Percentiles rank a stretch among this genome's conserved stretches.
phyloP scores from a whole-genome alignment of 2,113 vertebrate species.

The Myrmecophaga tridactyla region DNA sequence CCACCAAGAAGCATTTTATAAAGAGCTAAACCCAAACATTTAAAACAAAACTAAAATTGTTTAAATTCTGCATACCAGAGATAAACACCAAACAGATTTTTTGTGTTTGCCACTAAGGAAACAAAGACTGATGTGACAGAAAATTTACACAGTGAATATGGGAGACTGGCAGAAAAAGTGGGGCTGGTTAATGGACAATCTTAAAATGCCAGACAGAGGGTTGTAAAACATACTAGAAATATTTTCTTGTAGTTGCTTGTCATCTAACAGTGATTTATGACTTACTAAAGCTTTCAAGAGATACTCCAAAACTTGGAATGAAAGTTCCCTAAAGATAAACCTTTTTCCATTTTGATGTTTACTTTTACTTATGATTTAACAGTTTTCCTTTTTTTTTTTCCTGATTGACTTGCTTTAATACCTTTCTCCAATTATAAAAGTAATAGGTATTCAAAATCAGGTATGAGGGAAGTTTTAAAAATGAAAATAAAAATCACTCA shows the following conservation, averaged over 20 bases:
- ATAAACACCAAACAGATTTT: neutral
- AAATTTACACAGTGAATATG: neutral
- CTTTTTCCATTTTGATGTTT: neutral
- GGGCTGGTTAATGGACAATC: neutral
- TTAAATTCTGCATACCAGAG: slow-evolving; percentile 23
- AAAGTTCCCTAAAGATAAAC: neutral
- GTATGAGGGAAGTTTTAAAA: neutral
- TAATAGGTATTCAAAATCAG: neutral
- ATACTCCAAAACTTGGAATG: neutral
- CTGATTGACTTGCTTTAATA: neutral
- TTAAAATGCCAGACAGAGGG: neutral
- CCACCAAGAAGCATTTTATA: slow-evolving; percentile 6
- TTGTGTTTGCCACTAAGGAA: neutral
- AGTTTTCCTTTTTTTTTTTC: neutral
- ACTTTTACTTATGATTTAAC: neutral
- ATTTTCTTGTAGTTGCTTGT: neutral
- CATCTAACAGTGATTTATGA: neutral
- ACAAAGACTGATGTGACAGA: neutral
- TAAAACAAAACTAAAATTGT: neutral
- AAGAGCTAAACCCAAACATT: slow-evolving; percentile 28
- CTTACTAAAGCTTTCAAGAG: neutral
- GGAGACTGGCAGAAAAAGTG: neutral
- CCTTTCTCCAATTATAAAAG: neutral
- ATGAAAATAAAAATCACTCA: no score
- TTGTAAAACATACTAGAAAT: neutral